Evolutionary conservation across 2,888 invertebrate genomes (phyloP).

Genomic region (Drosophila merina): DNA sequence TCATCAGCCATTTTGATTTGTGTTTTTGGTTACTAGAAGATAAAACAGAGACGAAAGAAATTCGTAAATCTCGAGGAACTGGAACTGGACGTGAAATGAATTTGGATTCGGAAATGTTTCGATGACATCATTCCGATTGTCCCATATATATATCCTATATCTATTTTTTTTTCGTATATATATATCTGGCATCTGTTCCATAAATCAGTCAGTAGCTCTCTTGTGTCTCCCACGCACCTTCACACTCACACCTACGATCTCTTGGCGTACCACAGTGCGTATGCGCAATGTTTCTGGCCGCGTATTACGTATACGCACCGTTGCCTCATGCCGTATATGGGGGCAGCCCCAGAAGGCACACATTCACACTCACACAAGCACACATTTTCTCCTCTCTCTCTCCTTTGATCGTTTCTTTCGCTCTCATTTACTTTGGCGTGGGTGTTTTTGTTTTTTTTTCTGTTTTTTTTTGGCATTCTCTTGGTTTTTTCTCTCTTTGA

Average conservation of each 20-base stretch:
- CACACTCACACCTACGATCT: conserved; percentile 13
- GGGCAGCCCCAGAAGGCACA: conserved; percentile 20
- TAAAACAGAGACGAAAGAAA: conserved; percentile 16
- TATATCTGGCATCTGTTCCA: conserved; percentile 44
- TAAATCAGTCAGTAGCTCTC: conserved; percentile 46
- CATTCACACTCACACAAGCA: neutral
- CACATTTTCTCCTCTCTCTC: neutral
- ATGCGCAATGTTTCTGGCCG: conserved; percentile 64
- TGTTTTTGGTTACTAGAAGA: conserved; percentile 81
- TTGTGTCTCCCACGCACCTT: conserved; percentile 3
- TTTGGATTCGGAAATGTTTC: conserved; percentile 13
- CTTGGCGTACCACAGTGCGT: conserved; percentile 54
- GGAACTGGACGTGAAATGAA: conserved; percentile 25
- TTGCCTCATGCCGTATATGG: conserved; percentile 68
- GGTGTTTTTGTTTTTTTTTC: conserved; percentile 22
- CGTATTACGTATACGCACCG: conserved; percentile 69
- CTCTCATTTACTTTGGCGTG: conserved; percentile 49
- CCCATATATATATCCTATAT: conserved; percentile 25
- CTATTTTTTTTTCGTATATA: conserved; percentile 8
- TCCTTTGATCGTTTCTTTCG: conserved; percentile 5
- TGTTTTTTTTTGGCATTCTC: conserved; percentile 4
- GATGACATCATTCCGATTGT: conserved; percentile 45
- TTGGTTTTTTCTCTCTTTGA: conserved; percentile 11
- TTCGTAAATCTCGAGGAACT: conserved; percentile 23
- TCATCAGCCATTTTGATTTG: conserved; percentile 93